Evolutionary conservation across 2,888 invertebrate species (phyloP).

Genomic region (Agonopterix alstromeriana): DNA sequence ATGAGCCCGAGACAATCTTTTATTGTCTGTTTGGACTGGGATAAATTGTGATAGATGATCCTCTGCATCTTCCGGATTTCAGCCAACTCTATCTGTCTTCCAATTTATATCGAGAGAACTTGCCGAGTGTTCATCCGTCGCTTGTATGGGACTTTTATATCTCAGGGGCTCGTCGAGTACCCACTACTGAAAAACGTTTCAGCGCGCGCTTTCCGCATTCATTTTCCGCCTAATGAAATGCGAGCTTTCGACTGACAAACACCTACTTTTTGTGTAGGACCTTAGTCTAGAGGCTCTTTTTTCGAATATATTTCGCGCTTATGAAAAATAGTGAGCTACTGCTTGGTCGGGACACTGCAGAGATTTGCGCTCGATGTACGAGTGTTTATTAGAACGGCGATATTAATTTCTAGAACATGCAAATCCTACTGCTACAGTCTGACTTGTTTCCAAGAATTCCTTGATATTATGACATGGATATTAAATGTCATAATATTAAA

Average conservation of each 20-base stretch:
- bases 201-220: constrained; percentile 49
- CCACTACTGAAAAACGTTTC: constrained; percentile 32
- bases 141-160: constrained; percentile 34
- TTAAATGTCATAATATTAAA: no score
- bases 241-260: constrained; percentile 43
- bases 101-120: constrained; percentile 42
- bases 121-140: constrained; percentile 26
- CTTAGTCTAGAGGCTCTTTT: constrained; percentile 38
- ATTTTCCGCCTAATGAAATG: constrained; percentile 61
- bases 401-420: no score
- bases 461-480: no score
- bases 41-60: constrained; percentile 69
- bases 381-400: no score
- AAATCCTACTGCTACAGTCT: no score
- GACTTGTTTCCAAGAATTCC: no score
- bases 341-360: constrained; percentile 18
- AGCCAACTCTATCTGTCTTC: constrained; percentile 45
- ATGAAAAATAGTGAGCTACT: constrained; percentile 46
- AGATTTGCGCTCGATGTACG: neutral
- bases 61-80: constrained; percentile 45
- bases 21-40: constrained; percentile 59
- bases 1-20: constrained; percentile 61
- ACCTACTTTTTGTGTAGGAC: constrained; percentile 55
- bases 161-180: constrained; percentile 28
- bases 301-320: constrained; percentile 41